Percentiles rank a stretch among this genome's conserved stretches.
These are phyloP conservation scores for Pelmatolapia mariae DNA, from an alignment of 2,113 vertebrate genomes.

Conservation along the genomic window DNA sequence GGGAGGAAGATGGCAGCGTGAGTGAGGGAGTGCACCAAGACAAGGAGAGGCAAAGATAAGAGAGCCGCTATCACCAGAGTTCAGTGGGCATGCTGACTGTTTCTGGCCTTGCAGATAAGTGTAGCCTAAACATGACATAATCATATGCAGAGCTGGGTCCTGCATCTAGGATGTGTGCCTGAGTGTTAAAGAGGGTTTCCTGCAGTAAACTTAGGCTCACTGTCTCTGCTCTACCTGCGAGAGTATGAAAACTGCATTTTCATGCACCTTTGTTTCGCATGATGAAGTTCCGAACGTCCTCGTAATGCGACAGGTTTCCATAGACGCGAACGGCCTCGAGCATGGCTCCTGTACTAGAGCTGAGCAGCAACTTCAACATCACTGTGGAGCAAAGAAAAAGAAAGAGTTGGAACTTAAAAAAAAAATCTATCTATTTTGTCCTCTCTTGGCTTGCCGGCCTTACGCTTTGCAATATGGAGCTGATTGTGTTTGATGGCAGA, in stretches of 20 bases:
- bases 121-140: constrained; percentile 14
- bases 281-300: constrained; percentile 51
- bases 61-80: constrained; percentile 1
- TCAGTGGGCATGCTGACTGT: constrained; percentile 5
- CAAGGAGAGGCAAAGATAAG: constrained; percentile 31
- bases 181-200: not conserved
- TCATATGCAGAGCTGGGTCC: not conserved
- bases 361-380: constrained; percentile 58
- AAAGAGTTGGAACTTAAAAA: not conserved
- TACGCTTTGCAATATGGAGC: constrained; percentile 81
- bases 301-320: constrained; percentile 55
- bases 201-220: not conserved
- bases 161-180: not conserved
- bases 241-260: not conserved
- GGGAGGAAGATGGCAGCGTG: not conserved
- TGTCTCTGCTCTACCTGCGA: not conserved
- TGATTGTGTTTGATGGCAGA: constrained; percentile 71
- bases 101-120: constrained; percentile 48
- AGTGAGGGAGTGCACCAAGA: not conserved
- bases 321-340: constrained; percentile 57
- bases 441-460: constrained; percentile 10
- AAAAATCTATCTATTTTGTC: not conserved
- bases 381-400: constrained; percentile 6
- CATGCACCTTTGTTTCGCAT: constrained; percentile 54
- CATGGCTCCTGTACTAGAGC: constrained; percentile 44